Base-by-base conservation (phyloP, 2,113 vertebrate genomes). In the Gambusia affinis region DNA sequence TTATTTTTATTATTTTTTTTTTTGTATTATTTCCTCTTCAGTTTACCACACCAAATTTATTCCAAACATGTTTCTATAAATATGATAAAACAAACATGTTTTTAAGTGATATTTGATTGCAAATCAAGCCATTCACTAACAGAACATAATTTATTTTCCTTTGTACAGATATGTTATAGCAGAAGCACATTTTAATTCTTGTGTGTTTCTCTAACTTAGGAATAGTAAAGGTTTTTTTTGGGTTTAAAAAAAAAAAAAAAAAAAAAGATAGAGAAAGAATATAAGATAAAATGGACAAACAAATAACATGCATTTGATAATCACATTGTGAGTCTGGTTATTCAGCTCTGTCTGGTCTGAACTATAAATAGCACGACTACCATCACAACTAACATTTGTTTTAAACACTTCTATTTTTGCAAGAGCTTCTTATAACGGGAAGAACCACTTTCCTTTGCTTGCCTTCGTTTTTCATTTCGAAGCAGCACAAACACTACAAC, bases 101-200 rank as follows among this genome's bases (percentile, higher is more conserved):
- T 70, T 57, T 39, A 57, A n/a, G 15, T 42, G 54, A 64, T 33
- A 63, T 72, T 63, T 44, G 73, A 68, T 22, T 70, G 28, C 37
- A 81, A 67, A 61, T 47, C 60, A 68, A 66, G 68, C 51, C 54
- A 74, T 30, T 19, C 28, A 30, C 72, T 60, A 37, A 37, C 35
- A 37, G 35, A 37, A 37, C 12, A 11, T 37, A 3, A 37, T 11
- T 37, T 35, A 35, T 35, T 37, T 37, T 37, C 35, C 10, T 37
- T 37, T 37, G 10, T 2, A 37, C 35, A 37, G 2, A 37, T 12
- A 37, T 12, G 3, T 37, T 37, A 37, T 37, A 37, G 35, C 35
- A 37, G 0, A 37, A 37, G 10, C 35, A 37, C 10, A 37, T 37
- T 37, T 37, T 37, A 37, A 11, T 37, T 12, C 35, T 37, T 37